These are phyloP conservation scores for Aquatica leii DNA, from an alignment of 2,888 invertebrate genomes.

Conservation along the genomic window DNA sequence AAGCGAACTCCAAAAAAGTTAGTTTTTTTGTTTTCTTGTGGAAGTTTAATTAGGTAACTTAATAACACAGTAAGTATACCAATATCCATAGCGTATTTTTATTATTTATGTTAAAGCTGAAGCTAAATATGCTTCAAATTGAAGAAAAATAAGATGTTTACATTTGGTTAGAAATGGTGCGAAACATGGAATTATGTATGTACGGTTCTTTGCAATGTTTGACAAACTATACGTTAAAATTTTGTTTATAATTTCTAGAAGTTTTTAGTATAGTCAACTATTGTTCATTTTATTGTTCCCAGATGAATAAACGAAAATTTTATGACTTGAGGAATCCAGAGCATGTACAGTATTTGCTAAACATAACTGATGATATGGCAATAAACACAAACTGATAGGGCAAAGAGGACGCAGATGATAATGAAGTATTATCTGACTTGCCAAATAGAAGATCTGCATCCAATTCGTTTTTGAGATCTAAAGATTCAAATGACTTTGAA, in stretches of 20 bases:
- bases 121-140: neutral
- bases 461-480: neutral
- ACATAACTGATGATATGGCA: constrained; percentile 4
- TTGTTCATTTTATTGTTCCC: too few relatives aligned
- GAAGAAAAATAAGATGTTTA: neutral
- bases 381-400: neutral
- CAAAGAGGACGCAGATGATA: neutral
- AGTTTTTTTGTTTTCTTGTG: neutral
- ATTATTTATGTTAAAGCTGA: neutral
- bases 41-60: neutral
- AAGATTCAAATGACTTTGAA: too few relatives aligned
- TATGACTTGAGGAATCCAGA: too few relatives aligned
- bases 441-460: neutral
- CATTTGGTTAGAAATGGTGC: neutral
- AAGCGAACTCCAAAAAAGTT: neutral
- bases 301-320: too few relatives aligned
- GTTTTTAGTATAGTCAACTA: too few relatives aligned
- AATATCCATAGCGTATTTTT: neutral
- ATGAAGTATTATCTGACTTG: neutral
- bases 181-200: too few relatives aligned
- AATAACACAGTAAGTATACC: neutral
- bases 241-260: too few relatives aligned
- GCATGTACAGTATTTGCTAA: too few relatives aligned
- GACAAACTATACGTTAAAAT: too few relatives aligned
- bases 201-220: too few relatives aligned